These are phyloP conservation scores for Pachymerium ferrugineum DNA, from an alignment of 2,888 invertebrate genomes.

Conservation along the genomic window DNA sequence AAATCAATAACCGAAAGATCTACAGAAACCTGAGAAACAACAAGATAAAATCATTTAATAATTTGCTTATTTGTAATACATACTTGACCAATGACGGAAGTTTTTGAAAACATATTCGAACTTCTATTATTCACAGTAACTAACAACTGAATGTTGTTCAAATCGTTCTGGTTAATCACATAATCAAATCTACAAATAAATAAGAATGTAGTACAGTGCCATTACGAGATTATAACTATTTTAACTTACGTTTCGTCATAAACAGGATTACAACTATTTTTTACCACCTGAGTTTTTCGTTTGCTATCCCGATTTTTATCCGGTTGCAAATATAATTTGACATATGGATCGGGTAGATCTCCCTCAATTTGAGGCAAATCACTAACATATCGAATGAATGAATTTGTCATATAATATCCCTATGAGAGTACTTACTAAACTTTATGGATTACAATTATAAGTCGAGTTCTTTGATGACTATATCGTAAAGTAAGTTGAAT, in stretches of 20 bases:
- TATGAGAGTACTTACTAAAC: conserved; percentile 65
- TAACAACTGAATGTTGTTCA: conserved; percentile 70
- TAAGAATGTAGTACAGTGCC: background rate
- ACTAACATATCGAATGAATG: conserved; percentile 49
- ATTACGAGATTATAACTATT: background rate
- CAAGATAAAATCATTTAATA: background rate
- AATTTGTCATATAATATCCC: conserved; percentile 15
- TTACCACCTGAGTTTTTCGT: conserved; percentile 76
- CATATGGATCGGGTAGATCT: conserved; percentile 83
- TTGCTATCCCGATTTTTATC: conserved; percentile 79
- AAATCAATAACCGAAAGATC: background rate
- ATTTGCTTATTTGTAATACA: conserved; percentile 37
- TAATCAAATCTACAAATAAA: conserved; percentile 64
- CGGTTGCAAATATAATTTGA: conserved; percentile 78
- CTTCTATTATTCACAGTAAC: conserved; percentile 82
- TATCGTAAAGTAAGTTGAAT: conserved; percentile 78
- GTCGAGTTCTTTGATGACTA: conserved; percentile 72
- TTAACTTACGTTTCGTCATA: conserved; percentile 68
- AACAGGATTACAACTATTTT: conserved; percentile 83
- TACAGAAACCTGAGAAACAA: background rate
- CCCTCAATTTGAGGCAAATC: conserved; percentile 75
- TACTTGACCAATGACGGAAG: conserved; percentile 77
- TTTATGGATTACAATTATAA: conserved; percentile 80
- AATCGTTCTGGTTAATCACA: conserved; percentile 71
- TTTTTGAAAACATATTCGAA: conserved; percentile 59